A percentile compares a stretch with the other conserved stretches of the same genome.
Evolutionary conservation across 2,888 invertebrate genomes (phyloP).

Genomic region (Chrysolina haemoptera): DNA sequence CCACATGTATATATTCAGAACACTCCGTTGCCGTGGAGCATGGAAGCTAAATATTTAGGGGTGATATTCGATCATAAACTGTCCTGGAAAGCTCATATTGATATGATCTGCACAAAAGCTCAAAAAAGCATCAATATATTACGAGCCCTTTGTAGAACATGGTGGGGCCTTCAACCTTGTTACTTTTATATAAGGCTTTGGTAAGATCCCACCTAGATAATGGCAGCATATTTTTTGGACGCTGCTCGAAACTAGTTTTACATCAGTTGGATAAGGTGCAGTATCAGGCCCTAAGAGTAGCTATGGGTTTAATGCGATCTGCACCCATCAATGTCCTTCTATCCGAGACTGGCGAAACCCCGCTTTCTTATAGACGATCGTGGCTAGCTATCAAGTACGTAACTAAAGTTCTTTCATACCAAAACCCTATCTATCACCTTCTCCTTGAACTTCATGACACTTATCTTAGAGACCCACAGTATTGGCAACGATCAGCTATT

Average conservation of each 20-base stretch:
- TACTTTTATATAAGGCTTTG: not conserved
- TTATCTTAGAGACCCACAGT: not conserved
- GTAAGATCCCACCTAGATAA: conserved; percentile 10
- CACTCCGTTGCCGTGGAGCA: not conserved
- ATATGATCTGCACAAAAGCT: conserved; percentile 1
- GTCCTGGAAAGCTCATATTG: conserved; percentile 15
- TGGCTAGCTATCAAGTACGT: not conserved
- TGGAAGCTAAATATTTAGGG: not conserved
- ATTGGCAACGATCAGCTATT: not conserved
- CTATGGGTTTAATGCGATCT: conserved; percentile 18
- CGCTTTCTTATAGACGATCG: too few relatives aligned
- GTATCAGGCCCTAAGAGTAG: conserved; percentile 13
- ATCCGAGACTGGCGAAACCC: too few relatives aligned
- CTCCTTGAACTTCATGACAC: not conserved
- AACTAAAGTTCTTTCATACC: not conserved
- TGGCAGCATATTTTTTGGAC: not conserved
- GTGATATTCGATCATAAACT: not conserved
- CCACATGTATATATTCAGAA: too few relatives aligned
- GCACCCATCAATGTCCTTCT: conserved; percentile 4
- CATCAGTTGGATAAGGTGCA: conserved; percentile 1
- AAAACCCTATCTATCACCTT: not conserved
- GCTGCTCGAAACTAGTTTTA: not conserved
- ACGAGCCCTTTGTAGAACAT: too few relatives aligned
- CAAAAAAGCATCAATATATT: conserved; percentile 13
- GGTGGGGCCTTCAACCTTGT: too few relatives aligned